Conservation (phyloP, 2,797 vertebrate genomes). For the Thunnus albacares region DNA sequence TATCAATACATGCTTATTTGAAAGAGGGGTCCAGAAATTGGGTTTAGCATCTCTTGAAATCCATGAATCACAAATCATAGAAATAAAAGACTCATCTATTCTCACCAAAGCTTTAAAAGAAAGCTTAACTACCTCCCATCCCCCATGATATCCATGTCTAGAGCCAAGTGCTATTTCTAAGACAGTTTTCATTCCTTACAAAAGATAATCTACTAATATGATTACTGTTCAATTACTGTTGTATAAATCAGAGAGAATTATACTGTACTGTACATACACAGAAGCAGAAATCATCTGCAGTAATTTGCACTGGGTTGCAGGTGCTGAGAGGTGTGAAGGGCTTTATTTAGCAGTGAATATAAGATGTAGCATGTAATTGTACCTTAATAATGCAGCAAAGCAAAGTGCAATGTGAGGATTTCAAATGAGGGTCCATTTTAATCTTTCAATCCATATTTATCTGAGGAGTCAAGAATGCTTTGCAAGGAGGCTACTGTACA, state of each 20-base stretch:
- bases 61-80: constrained; percentile 78
- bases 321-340: constrained; percentile 65
- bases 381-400: constrained; percentile 71
- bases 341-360: constrained; percentile 67
- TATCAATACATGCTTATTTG: constrained; percentile 79
- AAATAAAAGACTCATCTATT: constrained; percentile 71
- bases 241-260: constrained; percentile 60
- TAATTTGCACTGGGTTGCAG: constrained; percentile 66
- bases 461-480: constrained; percentile 83
- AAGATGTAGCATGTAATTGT: constrained; percentile 71
- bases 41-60: constrained; percentile 75
- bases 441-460: constrained; percentile 89
- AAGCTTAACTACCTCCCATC: constrained; percentile 61
- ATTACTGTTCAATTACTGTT: constrained; percentile 81
- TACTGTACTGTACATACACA: constrained; percentile 55
- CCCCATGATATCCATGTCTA: constrained; percentile 79
- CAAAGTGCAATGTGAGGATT: constrained; percentile 59
- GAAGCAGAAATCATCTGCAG: constrained; percentile 50
- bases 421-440: constrained; percentile 78
- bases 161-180: constrained; percentile 69
- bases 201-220: constrained; percentile 85
- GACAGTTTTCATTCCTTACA: constrained; percentile 68
- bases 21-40: constrained; percentile 71
- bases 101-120: constrained; percentile 61
- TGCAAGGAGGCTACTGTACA: constrained; percentile 80